Base-by-base conservation (phyloP, 2,797 vertebrate species). In the Petrocephalus schoutedeni region DNA sequence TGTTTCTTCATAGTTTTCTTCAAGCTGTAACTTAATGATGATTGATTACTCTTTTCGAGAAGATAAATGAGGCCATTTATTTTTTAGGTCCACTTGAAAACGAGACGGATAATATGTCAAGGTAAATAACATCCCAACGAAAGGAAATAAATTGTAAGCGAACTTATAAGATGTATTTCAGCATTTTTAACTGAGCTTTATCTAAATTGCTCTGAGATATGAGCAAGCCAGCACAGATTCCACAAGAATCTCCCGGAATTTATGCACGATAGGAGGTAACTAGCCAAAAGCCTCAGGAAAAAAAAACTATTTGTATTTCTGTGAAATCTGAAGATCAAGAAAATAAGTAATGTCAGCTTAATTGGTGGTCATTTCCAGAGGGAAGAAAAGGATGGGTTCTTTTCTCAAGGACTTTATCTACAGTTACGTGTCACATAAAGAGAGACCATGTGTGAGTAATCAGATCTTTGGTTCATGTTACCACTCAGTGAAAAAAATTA, bases 1-100 rank as follows among this genome's bases (percentile, higher is more conserved):
- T 36, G 36, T 74, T 88, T 85, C 82, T 64, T 88, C 51, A 57
- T 84, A 51, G 53, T 54, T 57, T 80, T 77, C 58, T 86, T 71
- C 36, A 71, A 86, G 87, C 82, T 51, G 67, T 85, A 71, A 88
- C 53, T 85, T 88, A 88, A 88, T 74, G 83, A 86, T 88, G 82
- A 88, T 88, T 88, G 83, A 86, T 88, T 71, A 36, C 67, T 85
- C 59, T 71, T 88, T 85, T 86, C 87, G 74, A 86, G 32, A 51
- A 57, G 59, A 88, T 59, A 85, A 88, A 88, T 88, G 87, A 88
- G 61, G 16, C 59, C 32, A 85, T 85, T 64, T 67, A 74, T 88
- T 86, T 71, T 88, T 82, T 74, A n/a, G 84, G 28, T 59, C 82
- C n/a, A 67, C 61, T 88, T 88, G 82, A 88, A 57, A 45, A 88